Conservation (phyloP, 2,113 vertebrate genomes). For the Perca fluviatilis region DNA sequence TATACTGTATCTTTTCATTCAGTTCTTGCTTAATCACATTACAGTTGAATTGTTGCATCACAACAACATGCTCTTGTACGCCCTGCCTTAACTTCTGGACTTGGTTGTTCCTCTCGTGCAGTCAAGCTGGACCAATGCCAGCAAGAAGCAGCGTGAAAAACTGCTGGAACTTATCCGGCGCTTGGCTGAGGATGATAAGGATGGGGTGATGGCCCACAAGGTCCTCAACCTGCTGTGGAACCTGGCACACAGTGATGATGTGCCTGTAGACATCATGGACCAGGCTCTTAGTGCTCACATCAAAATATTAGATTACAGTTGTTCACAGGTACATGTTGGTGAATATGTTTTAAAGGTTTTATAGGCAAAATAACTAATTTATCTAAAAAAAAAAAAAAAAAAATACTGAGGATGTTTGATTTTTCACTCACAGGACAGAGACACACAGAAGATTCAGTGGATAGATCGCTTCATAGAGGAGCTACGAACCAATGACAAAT, state of each 20-base stretch:
- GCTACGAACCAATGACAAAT: constrained; percentile 99
- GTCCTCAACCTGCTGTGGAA: constrained; percentile 99
- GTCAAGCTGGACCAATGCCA: constrained; percentile 99
- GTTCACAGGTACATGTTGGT: constrained; percentile 91
- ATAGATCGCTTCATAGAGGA: constrained; percentile 99
- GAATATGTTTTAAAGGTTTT: background rate
- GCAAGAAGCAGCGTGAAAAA: constrained; percentile 99
- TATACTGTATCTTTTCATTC: background rate
- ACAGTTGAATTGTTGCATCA: background rate
- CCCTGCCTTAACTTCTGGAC: background rate
- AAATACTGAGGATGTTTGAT: constrained; percentile 7
- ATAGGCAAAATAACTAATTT: background rate
- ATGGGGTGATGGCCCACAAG: constrained; percentile 99
- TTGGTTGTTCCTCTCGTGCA: constrained; percentile 64
- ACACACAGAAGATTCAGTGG: constrained; percentile 99
- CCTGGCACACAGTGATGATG: constrained; percentile 98
- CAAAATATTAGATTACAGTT: constrained; percentile 99
- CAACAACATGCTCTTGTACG: background rate
- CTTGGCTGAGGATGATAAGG: constrained; percentile 98
- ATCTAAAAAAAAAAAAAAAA: background rate
- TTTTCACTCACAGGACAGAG: constrained; percentile 90
- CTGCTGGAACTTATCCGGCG: constrained; percentile 97
- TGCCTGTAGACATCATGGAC: constrained; percentile 99
- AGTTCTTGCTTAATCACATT: background rate
- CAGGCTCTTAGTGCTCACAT: constrained; percentile 99